phyloP scores from a whole-genome alignment of 2,888 invertebrate species.

The Pterostichus madidus region DNA sequence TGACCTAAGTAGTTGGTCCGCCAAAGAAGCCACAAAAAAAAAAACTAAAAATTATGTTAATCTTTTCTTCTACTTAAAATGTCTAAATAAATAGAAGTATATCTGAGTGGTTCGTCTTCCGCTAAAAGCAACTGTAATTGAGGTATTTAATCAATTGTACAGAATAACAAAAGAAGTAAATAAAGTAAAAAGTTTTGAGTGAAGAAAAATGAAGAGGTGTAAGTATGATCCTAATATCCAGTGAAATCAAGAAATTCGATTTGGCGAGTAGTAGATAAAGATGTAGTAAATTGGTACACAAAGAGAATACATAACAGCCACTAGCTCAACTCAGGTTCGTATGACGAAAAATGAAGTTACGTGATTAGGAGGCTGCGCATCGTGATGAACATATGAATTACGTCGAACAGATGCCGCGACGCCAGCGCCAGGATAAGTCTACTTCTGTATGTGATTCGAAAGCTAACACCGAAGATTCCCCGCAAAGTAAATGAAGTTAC shows the following conservation, averaged over 20 bases:
- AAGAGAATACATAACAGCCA: slow-evolving; percentile 28
- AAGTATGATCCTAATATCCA: slow-evolving; percentile 1
- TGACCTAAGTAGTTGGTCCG: too few species aligned
- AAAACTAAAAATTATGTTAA: too few species aligned
- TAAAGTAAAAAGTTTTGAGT: too few species aligned
- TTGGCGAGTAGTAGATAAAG: slow-evolving; percentile 13
- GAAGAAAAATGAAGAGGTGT: too few species aligned
- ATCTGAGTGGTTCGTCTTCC: too few species aligned
- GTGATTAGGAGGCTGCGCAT: slow-evolving; percentile 48
- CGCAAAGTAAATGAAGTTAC: slow-evolving; percentile 37
- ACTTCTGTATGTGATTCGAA: slow-evolving; percentile 47
- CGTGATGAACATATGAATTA: slow-evolving; percentile 64
- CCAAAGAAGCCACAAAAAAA: too few species aligned
- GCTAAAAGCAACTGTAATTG: too few species aligned
- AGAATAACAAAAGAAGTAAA: too few species aligned
- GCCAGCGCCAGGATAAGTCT: slow-evolving; percentile 9
- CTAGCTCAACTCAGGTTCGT: background rate
- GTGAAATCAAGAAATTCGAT: slow-evolving; percentile 58
- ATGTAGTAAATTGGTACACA: slow-evolving; percentile 46
- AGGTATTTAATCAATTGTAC: too few species aligned
- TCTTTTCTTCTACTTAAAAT: too few species aligned
- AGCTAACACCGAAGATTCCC: background rate
- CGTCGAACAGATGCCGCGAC: background rate
- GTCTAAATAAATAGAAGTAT: too few species aligned
- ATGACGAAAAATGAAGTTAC: slow-evolving; percentile 60